phyloP scores from a whole-genome alignment of 2,113 vertebrate species.

The Fregata magnificens region DNA sequence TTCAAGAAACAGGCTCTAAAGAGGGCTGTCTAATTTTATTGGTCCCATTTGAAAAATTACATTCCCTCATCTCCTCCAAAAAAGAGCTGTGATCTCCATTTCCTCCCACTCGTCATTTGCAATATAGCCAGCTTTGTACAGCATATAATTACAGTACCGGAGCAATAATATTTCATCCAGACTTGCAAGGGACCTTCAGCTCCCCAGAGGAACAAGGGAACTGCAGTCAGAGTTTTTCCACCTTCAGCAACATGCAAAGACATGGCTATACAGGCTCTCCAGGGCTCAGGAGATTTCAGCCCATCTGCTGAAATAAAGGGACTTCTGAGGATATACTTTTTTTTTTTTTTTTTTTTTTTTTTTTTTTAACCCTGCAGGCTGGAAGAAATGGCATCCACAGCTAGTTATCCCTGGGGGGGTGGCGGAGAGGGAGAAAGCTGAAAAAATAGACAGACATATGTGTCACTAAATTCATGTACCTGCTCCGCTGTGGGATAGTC shows the following conservation, averaged over 20 bases:
- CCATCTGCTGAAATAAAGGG: constrained; percentile 23
- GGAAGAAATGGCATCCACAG: neutral
- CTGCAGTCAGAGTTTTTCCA: neutral
- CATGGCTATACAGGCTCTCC: neutral
- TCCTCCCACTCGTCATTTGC: constrained; percentile 14
- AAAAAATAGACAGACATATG: neutral
- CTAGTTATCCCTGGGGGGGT: neutral
- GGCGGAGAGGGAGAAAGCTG: neutral
- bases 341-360: neutral
- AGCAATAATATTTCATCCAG: constrained; percentile 17
- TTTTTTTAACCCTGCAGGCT: neutral
- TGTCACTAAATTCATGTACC: constrained; percentile 52
- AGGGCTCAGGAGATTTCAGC: neutral
- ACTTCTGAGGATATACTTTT: neutral
- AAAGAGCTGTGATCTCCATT: neutral
- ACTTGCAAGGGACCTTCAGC: neutral
- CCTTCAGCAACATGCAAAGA: neutral
- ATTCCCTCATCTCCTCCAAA: constrained; percentile 13
- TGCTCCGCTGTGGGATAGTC: constrained; percentile 23
- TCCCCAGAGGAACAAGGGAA: neutral
- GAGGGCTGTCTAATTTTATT: constrained; percentile 26
- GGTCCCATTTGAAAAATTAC: constrained; percentile 48
- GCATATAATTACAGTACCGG: neutral
- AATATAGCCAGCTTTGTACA: neutral
- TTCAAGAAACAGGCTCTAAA: neutral